phyloP scores from a whole-genome alignment of 2,888 invertebrate genomes.

The Caenorhabditis virilis region DNA sequence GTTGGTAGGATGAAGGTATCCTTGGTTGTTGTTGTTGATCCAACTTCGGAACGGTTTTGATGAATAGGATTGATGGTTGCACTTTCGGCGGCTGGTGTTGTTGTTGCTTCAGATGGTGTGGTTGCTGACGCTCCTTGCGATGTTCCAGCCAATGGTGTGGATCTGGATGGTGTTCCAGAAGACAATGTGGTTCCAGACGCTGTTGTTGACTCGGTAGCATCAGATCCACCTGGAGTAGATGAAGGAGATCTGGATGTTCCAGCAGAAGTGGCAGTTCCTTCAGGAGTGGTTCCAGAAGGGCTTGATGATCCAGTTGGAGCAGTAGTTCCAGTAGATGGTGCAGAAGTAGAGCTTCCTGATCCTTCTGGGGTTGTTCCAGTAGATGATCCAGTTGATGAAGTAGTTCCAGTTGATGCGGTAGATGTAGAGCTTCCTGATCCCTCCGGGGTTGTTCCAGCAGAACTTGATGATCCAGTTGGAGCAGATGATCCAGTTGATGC shows the following conservation, averaged over 20 bases:
- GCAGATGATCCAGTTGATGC: slow-evolving; percentile 9
- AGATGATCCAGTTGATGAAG: slow-evolving; percentile 11
- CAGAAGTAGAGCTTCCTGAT: slow-evolving; percentile 1
- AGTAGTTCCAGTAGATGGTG: background rate
- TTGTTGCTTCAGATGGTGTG: slow-evolving; percentile 1
- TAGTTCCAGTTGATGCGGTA: background rate
- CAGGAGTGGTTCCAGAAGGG: background rate
- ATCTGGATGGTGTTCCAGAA: no score
- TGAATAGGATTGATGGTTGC: no score
- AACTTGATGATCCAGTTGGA: slow-evolving; percentile 3
- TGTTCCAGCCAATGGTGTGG: no score
- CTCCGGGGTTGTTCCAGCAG: background rate
- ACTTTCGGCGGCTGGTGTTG: slow-evolving; percentile 19
- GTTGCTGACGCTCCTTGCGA: slow-evolving; percentile 5
- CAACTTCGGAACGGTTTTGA: no score
- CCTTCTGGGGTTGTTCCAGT: slow-evolving; percentile 5
- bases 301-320: slow-evolving; percentile 1
- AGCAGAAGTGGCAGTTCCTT: slow-evolving; percentile 1
- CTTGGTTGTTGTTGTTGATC: slow-evolving; percentile 33
- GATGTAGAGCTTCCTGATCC: background rate
- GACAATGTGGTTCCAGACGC: no score
- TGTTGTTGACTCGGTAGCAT: background rate
- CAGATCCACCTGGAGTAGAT: background rate
- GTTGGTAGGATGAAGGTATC: slow-evolving; percentile 48
- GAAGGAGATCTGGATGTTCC: background rate